Base-by-base conservation (phyloP, 2,888 invertebrate genomes). In the Lutraria lutraria region DNA sequence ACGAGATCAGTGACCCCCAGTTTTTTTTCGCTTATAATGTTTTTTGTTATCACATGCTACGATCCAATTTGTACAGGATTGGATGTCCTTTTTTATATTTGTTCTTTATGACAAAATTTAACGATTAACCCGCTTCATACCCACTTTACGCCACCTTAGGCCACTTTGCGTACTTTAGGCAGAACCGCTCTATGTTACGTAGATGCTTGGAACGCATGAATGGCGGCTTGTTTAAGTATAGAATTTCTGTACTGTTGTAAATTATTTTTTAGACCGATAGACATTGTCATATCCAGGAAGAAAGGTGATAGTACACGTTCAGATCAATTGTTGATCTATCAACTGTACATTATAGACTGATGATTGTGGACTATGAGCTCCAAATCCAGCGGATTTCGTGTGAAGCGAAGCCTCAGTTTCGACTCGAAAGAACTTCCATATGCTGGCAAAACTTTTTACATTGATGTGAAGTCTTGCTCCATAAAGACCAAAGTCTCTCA, bases 331-430 rank as follows among this genome's bases (percentile, higher is more conserved):
- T 68, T 68, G 21, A 25, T 25, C 63, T 4, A 68, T 68, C 25
- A 25, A 25, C 31, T 76, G 76, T 16, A 76, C 0, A 15, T 31
- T 31, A 13, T 6, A 16, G 29, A 81, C 53, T 4, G 19, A 72
- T 76, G 68, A 43, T 84, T 19, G 76, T 34, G 76, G 43, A 76
- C 10, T 56, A 91, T 91, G 91, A 89, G 87, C 76, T 85, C 86
- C 60, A 89, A 81, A 54, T 91, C 91, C 34, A 89, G 89, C 60
- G 88, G 90, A 2, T 85, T 72, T 63, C 85, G 88, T 68, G 92
- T 89, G 21, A 87, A 92, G 86, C 86, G 93, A 87, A 89, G 91
- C 25, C 90, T 93, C 34, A 87, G 92, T 76, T 94, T 94, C 87
- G 34, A 19, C 15, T 15, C 76, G 31, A 31, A 76, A 31, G 88